Base-by-base conservation (phyloP, 2,888 invertebrate genomes). In the Sinentomon sp. region DNA sequence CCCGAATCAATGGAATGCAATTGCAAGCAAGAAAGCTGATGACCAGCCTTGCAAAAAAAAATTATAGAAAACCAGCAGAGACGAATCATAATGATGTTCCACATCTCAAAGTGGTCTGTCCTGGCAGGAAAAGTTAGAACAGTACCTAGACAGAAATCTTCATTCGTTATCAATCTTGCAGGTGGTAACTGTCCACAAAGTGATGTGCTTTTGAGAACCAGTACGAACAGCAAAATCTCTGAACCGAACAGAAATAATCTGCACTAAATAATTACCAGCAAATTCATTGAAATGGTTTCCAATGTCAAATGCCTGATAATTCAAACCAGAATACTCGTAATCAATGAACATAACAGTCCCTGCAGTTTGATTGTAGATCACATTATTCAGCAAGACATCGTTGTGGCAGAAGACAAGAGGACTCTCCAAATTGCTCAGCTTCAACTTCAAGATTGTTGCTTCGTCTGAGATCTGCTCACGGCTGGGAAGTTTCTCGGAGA, bases 271-370 rank as follows among this genome's bases (percentile, higher is more conserved):
- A 59, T 61, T 55, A 72, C 92, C 94, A 43, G 77, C 82, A 59
- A 78, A 92, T 61, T 97, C 94, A 46, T 76, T 71, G 57, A 97
- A 97, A 60, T 97, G 94, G 59, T 94, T 89, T 30, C 77, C 92
- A 52, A 97, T 83, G 55, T 97, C 94, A 53, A 64, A 92, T 6
- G 83, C 80, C 56, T 85, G 83, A 55, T 77, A 87, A 59, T 92
- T 94, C 49, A 69, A 71, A 37, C 68, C 74, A 13, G 83, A 78
- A 56, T 97, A 97, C 56, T 97, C 94, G 54, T 76, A 94, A 58
- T 97, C 97, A 48, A 97, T 94, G 53, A 97, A 92, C 29, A 71
- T 69, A 28, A 89, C 69, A 36, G 57, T 60, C 43, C 65, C 60
- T 43, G 63, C 56, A 36, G 56, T 54, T 49, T 69, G 58, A 48